Conservation (phyloP, 2,888 invertebrate genomes). For the Ornithoptera alexandrae region DNA sequence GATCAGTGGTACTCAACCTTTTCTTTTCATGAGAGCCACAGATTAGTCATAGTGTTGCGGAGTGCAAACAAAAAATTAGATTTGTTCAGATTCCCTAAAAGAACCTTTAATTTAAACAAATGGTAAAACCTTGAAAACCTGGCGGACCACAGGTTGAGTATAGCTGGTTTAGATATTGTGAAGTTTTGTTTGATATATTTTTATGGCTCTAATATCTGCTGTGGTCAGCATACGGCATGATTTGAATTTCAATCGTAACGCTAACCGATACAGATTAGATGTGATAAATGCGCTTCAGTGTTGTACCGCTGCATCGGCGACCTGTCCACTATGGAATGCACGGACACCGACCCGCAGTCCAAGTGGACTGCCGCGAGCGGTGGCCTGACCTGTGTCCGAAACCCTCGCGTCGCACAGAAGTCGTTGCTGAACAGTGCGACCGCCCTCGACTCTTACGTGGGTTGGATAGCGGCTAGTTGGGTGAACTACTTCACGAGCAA, state of each 20-base stretch:
- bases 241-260: constrained; percentile 32
- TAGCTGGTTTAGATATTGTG: not conserved
- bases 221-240: constrained; percentile 37
- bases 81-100: no score
- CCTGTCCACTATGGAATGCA: constrained; percentile 65
- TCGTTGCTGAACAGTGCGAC: constrained; percentile 65
- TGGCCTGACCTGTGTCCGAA: constrained; percentile 56
- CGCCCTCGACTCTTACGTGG: constrained; percentile 70
- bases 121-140: no score
- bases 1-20: no score
- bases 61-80: no score
- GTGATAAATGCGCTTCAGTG: constrained; percentile 60
- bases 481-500: constrained; percentile 64
- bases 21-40: no score
- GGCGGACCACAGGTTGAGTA: no score
- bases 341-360: constrained; percentile 57
- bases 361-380: constrained; percentile 33
- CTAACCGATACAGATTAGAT: constrained; percentile 38
- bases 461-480: constrained; percentile 71
- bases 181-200: constrained; percentile 9
- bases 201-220: constrained; percentile 33
- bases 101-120: no score
- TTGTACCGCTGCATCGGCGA: constrained; percentile 76
- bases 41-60: no score
- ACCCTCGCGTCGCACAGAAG: constrained; percentile 58